Evolutionary conservation across 2,888 invertebrate genomes (phyloP).

Genomic region (Tetranychus piercei): DNA sequence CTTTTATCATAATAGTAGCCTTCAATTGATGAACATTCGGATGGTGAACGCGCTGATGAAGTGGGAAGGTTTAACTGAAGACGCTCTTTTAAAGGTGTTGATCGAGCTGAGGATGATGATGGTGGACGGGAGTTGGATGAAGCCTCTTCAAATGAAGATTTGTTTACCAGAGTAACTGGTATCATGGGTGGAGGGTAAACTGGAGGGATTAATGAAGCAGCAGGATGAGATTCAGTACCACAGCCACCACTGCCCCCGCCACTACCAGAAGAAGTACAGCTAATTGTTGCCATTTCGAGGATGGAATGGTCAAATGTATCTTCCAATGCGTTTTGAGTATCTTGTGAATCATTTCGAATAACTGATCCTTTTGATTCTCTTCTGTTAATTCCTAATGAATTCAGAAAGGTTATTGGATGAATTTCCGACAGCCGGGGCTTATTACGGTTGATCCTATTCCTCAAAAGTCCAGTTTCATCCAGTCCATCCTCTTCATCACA

Average conservation of each 20-base stretch:
- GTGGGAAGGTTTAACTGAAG: constrained; percentile 5
- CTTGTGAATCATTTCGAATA: constrained; percentile 4
- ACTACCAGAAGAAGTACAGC: neutral
- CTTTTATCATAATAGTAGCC: neutral
- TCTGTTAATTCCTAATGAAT: neutral
- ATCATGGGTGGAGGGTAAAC: neutral
- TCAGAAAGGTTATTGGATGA: constrained; percentile 18
- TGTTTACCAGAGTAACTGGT: neutral
- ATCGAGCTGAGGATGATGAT: neutral
- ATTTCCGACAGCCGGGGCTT: constrained; percentile 20
- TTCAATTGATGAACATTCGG: neutral
- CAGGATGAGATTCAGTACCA: neutral
- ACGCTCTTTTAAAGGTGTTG: neutral
- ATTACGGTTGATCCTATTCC: neutral
- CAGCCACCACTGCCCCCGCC: neutral
- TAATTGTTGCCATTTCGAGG: neutral
- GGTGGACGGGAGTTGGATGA: neutral
- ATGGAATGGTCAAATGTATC: neutral
- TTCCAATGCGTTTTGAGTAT: constrained; percentile 2
- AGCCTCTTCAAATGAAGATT: constrained; percentile 3
- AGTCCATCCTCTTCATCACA: constrained; percentile 20
- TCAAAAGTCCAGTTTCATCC: neutral
- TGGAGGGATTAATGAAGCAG: neutral
- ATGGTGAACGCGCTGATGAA: too few species aligned
- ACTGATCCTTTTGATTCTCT: neutral